Percentiles rank a stretch among this genome's conserved stretches.
Conservation (phyloP, 2,113 vertebrate genomes). For the Microtus richardsoni region DNA sequence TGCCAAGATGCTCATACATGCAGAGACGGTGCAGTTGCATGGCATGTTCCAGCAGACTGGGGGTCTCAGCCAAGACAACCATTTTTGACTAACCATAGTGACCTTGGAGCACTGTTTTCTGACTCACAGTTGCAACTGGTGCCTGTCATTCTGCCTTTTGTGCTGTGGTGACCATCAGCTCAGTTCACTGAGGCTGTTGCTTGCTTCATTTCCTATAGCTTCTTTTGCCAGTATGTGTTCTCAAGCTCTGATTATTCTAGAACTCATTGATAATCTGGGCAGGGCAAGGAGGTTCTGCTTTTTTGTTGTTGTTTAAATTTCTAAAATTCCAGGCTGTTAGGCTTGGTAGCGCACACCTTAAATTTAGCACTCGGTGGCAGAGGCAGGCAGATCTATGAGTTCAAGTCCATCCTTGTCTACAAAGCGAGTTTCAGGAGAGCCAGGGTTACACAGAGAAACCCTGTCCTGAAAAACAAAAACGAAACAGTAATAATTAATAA, state of each 20-base stretch:
- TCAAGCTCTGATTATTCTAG: neutral
- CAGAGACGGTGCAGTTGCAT: neutral
- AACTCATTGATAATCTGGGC: neutral
- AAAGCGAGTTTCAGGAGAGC: neutral
- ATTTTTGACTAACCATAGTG: neutral
- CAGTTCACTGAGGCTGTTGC: neutral
- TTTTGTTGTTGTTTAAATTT: neutral
- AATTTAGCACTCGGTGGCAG: neutral
- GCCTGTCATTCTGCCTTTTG: neutral
- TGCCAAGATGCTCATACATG: neutral
- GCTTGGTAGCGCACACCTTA: neutral
- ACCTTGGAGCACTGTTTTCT: neutral
- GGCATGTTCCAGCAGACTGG: neutral
- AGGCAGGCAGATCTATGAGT: neutral
- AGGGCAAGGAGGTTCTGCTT: neutral
- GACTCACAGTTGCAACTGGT: neutral
- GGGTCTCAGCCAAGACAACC: slow-evolving; percentile 7
- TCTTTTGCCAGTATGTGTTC: neutral
- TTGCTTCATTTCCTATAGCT: neutral
- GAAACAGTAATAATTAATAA: neutral
- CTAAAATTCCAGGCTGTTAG: neutral
- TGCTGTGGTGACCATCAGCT: neutral
- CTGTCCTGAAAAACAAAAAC: neutral
- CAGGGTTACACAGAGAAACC: neutral
- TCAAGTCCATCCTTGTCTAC: neutral